Evolutionary conservation across 2,797 vertebrate species (phyloP), one percentile per base, ranked within the genome.

Genomic region (Tarsius wallacei): DNA sequence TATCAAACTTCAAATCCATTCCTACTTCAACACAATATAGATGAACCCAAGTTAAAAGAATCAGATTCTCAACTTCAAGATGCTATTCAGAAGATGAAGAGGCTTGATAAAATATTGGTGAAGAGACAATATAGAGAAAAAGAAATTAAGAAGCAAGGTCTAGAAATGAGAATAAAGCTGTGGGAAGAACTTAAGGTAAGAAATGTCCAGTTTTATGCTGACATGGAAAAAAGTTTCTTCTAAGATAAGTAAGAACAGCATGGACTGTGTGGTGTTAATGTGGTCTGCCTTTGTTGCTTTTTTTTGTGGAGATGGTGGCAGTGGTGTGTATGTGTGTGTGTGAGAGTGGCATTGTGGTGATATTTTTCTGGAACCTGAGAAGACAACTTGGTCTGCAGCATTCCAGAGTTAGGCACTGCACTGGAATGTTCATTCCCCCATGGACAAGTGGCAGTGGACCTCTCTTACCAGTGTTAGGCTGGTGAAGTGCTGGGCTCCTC

Each of bases 111-210:
- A 97, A 98, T 99, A 93, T 97, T 99, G 96, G 97, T 98, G 97
- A 97, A 98, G 95, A 98, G 95, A 96, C 97, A 95, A 80, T 81
- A 90, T 47, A 99, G 98, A 97, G 99, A 99, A 98, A 99, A 98
- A 98, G 98, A 99, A 98, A 96, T 99, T 96, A 99, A 99, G 98
- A 99, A 97, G 86, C 98, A 99, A 98, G 98, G 99, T 81, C 98
- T 98, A 98, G 99, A 99, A 96, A 97, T 99, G 96, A 99, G 99
- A 98, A 97, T 97, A 91, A 99, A 99, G 97, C 98, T 99, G 51
- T 99, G 99, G 99, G 98, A 99, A 94, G 99, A 99, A 86, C 98
- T 99, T 88, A 97, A 99, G 99, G 99, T 99, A 98, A 96, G 98
- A 97, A 47, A 9, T 42, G 0, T 91, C 16, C 70, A 22, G 53